Conservation (phyloP, 2,113 vertebrate species). For the Chrysemys picta region DNA sequence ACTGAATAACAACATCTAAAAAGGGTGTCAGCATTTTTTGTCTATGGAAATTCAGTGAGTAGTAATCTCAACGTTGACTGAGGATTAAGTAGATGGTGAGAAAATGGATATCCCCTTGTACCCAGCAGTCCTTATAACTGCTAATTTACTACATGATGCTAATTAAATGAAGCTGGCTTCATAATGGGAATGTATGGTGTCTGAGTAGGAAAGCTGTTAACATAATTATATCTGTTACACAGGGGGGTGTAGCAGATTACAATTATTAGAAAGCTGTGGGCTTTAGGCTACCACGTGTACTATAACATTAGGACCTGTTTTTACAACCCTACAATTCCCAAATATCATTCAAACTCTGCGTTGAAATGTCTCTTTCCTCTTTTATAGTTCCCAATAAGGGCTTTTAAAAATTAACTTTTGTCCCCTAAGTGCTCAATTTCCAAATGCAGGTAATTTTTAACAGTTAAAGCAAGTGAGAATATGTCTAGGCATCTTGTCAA, state of each 20-base stretch:
- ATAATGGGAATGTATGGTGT: constrained; percentile 79
- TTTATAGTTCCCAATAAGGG: not conserved
- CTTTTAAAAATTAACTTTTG: constrained; percentile 42
- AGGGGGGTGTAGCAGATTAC: constrained; percentile 71
- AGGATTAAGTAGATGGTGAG: constrained; percentile 80
- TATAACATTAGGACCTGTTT: constrained; percentile 52
- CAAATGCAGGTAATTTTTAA: constrained; percentile 48
- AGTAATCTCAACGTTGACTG: constrained; percentile 76
- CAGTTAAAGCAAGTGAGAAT: not conserved
- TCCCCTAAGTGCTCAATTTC: constrained; percentile 38
- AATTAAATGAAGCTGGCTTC: constrained; percentile 80
- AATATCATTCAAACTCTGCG: constrained; percentile 22
- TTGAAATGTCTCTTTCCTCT: constrained; percentile 34
- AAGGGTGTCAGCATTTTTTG: constrained; percentile 6
- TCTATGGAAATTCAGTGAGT: constrained; percentile 56
- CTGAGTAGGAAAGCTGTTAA: constrained; percentile 78
- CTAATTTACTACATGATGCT: constrained; percentile 82
- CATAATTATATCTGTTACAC: constrained; percentile 79
- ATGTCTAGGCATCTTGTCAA: constrained; percentile 54
- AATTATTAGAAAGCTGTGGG: constrained; percentile 75
- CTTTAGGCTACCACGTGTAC: constrained; percentile 53
- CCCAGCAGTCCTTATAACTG: constrained; percentile 75
- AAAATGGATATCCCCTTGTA: constrained; percentile 77
- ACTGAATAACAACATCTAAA: constrained; percentile 46
- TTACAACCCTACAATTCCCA: constrained; percentile 55